A percentile compares a stretch with the other conserved stretches of the same genome.
Evolutionary conservation across 2,113 vertebrate species (phyloP).

Genomic region (Oophaga pumilio): DNA sequence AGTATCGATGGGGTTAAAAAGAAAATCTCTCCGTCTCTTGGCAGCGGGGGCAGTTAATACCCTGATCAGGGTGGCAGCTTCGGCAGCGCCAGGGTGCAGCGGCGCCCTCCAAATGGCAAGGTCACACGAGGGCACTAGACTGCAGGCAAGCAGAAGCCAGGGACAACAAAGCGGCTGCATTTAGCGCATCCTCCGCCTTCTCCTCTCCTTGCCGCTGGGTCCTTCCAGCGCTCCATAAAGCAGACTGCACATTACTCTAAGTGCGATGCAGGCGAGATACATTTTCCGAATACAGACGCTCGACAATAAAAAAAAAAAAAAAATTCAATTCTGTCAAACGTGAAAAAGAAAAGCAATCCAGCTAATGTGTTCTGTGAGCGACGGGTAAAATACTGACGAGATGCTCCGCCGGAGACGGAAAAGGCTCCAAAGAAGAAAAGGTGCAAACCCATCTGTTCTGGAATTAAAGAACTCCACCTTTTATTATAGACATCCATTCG

Average conservation of each 20-base stretch:
- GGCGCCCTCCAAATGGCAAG: background rate
- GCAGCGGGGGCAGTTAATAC: background rate
- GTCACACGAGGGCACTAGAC: constrained; percentile 1
- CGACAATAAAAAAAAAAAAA: background rate
- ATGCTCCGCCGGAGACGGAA: background rate
- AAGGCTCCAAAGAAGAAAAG: background rate
- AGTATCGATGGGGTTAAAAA: background rate
- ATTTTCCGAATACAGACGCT: constrained; percentile 1
- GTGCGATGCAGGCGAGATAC: background rate
- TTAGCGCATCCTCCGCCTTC: background rate
- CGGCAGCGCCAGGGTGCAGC: background rate
- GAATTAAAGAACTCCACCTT: background rate
- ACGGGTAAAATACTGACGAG: constrained; percentile 4
- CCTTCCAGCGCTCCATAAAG: background rate
- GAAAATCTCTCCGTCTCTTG: background rate
- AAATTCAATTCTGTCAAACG: constrained; percentile 25
- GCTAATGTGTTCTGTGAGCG: constrained; percentile 24
- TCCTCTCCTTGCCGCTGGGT: constrained; percentile 35
- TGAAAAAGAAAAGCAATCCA: constrained; percentile 10
- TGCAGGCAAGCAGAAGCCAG: background rate
- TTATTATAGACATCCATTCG: background rate
- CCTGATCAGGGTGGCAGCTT: background rate
- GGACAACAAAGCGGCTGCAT: background rate
- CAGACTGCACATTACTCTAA: constrained; percentile 1
- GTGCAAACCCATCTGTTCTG: background rate